phyloP scores from a whole-genome alignment of 1,140 invertebrate genomes.

The Drosophila mauritiana region DNA sequence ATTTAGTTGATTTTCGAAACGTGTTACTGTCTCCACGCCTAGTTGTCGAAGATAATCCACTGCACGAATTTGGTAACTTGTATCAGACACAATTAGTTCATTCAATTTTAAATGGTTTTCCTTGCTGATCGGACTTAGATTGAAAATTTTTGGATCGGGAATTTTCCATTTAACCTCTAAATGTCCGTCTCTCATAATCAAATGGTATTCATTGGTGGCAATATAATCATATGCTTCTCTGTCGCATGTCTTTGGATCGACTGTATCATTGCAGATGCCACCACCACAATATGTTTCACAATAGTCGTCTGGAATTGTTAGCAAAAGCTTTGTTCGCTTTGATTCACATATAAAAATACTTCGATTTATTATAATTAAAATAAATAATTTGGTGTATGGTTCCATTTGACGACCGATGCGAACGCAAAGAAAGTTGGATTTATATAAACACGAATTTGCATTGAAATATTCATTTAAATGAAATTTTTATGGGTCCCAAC shows the following conservation, averaged over 20 bases:
- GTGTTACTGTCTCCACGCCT: slow-evolving; percentile 4
- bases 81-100: neutral
- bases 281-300: slow-evolving; percentile 9
- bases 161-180: slow-evolving; percentile 13
- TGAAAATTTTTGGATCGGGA: neutral
- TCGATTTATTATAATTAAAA: neutral
- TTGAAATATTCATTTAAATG: neutral
- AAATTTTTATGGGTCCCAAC: slow-evolving; percentile 8
- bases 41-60: slow-evolving; percentile 16
- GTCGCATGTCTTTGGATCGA: neutral
- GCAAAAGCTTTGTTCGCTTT: neutral
- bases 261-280: slow-evolving; percentile 1
- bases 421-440: neutral
- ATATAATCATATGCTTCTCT: slow-evolving; percentile 11
- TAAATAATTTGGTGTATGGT: neutral
- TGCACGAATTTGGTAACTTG: neutral
- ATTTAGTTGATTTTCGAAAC: slow-evolving; percentile 8
- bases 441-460: no score
- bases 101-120: neutral
- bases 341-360: neutral
- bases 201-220: slow-evolving; percentile 1
- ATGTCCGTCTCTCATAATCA: slow-evolving; percentile 7
- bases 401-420: neutral
- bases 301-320: slow-evolving; percentile 1
- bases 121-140: neutral